Conservation (phyloP, 2,113 vertebrate genomes). For the Clinocottus analis region DNA sequence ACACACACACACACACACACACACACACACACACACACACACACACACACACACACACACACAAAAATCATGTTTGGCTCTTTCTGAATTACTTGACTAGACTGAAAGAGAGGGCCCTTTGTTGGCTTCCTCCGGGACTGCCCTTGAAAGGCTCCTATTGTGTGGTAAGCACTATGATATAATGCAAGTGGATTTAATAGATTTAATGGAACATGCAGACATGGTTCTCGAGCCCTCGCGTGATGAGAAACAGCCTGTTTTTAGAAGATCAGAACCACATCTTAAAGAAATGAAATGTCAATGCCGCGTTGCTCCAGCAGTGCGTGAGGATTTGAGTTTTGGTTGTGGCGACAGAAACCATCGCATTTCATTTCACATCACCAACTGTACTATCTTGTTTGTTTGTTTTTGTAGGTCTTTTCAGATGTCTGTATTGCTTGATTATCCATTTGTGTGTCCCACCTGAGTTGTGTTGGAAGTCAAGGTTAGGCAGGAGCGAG, state of each 20-base stretch:
- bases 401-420: background rate
- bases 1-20: no score
- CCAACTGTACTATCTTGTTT: background rate
- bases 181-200: conserved; percentile 80
- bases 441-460: conserved; percentile 34
- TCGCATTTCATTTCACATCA: background rate
- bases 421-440: background rate
- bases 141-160: conserved; percentile 81
- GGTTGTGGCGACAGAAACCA: background rate
- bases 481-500: conserved; percentile 60
- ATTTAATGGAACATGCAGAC: conserved; percentile 81
- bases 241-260: conserved; percentile 61
- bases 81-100: conserved; percentile 78
- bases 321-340: background rate
- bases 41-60: no score
- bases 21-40: no score
- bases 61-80: conserved; percentile 71
- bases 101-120: conserved; percentile 75
- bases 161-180: conserved; percentile 79
- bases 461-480: conserved; percentile 62
- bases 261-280: conserved; percentile 55
- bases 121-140: conserved; percentile 76
- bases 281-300: conserved; percentile 64
- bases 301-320: background rate
- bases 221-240: conserved; percentile 60